Conservation (phyloP, 2,797 vertebrate genomes). For the Bovichtus diacanthus region DNA sequence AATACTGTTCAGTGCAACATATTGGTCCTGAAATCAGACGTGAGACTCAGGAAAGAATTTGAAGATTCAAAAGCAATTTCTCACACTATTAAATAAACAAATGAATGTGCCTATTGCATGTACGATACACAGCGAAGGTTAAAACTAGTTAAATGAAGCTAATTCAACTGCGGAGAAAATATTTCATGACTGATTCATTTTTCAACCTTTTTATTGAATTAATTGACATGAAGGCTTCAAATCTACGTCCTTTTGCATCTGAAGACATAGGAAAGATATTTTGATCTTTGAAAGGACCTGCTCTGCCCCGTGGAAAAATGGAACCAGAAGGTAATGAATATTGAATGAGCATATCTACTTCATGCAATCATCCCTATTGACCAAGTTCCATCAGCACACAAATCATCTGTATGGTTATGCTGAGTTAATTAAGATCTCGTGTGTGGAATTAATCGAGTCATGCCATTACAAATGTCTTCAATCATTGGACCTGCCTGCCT, state of each 20-base stretch:
- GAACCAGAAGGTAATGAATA: constrained; percentile 73
- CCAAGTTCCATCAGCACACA: constrained; percentile 72
- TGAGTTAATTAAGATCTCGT: constrained; percentile 78
- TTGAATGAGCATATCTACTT: constrained; percentile 75
- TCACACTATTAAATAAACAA: constrained; percentile 15
- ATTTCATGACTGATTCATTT: constrained; percentile 51
- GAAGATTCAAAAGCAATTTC: constrained; percentile 36
- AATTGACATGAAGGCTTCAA: constrained; percentile 55
- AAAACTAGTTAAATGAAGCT: constrained; percentile 19
- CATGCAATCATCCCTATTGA: constrained; percentile 73
- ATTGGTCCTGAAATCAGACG: constrained; percentile 41
- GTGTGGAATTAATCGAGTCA: constrained; percentile 69
- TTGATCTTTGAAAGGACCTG: constrained; percentile 63
- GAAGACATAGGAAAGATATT: constrained; percentile 57
- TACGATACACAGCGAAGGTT: constrained; percentile 38
- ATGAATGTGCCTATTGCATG: constrained; percentile 29
- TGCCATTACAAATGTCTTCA: constrained; percentile 58
- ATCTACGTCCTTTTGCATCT: constrained; percentile 49
- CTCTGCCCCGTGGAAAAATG: constrained; percentile 57
- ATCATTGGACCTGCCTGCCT: constrained; percentile 51
- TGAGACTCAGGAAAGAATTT: constrained; percentile 10
- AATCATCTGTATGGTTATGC: constrained; percentile 74
- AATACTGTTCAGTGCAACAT: constrained; percentile 40
- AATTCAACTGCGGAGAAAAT: constrained; percentile 32
- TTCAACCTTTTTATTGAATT: constrained; percentile 49